Conservation (phyloP, 2,888 invertebrate genomes). For the Drosophila hamatofila region DNA sequence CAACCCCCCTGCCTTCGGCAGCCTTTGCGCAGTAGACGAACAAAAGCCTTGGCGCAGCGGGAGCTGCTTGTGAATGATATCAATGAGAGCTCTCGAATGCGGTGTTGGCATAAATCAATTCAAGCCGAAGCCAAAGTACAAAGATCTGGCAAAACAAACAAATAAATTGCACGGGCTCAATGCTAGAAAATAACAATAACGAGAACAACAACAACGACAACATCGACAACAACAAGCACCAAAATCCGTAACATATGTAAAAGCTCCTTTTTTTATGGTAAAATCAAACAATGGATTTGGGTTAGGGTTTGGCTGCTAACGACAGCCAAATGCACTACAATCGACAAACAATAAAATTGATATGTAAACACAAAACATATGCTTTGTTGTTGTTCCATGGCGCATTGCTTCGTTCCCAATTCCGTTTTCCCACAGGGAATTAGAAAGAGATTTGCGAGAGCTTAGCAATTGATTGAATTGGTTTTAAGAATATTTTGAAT, state of each 20-base stretch:
- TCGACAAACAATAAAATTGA: slow-evolving; percentile 31
- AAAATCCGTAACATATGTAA: slow-evolving; percentile 71
- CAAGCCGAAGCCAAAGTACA: slow-evolving; percentile 46
- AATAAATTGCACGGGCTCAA: slow-evolving; percentile 68
- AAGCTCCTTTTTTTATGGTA: slow-evolving; percentile 65
- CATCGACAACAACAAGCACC: slow-evolving; percentile 27
- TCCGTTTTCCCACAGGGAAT: background rate
- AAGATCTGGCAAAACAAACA: slow-evolving; percentile 65
- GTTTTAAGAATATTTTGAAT: background rate
- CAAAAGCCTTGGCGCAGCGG: slow-evolving; percentile 40
- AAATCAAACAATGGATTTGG: slow-evolving; percentile 62
- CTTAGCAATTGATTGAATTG: background rate
- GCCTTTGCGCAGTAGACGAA: slow-evolving; percentile 5
- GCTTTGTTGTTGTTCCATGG: background rate
- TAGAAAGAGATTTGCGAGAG: background rate
- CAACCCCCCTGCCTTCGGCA: background rate
- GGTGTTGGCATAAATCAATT: slow-evolving; percentile 70
- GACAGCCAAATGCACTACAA: slow-evolving; percentile 65
- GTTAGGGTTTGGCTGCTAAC: slow-evolving; percentile 50
- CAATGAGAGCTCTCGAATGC: slow-evolving; percentile 48
- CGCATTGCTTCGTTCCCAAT: background rate
- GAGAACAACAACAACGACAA: slow-evolving; percentile 29
- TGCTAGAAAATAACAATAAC: slow-evolving; percentile 46
- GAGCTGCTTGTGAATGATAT: slow-evolving; percentile 42
- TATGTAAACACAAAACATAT: slow-evolving; percentile 33